Conservation (phyloP, 2,888 invertebrate genomes). For the Himalopsyche tibetana region DNA sequence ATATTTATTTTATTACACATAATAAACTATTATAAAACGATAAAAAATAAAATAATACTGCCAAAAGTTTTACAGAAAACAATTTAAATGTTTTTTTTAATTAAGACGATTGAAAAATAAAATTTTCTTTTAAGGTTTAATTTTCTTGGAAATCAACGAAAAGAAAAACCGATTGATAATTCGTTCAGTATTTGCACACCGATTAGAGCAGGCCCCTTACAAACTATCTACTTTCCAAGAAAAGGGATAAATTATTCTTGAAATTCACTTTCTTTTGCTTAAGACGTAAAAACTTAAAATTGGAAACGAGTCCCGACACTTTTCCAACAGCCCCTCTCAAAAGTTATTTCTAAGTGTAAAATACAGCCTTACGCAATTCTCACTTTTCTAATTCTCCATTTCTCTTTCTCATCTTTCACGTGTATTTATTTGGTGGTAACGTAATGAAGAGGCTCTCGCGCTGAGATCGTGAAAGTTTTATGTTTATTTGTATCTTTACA, state of each 20-base stretch:
- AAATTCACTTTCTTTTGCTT: slow-evolving; percentile 37
- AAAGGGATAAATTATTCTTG: slow-evolving; percentile 29
- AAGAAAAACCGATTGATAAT: neutral
- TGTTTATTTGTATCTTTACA: too few species aligned
- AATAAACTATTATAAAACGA: too few species aligned
- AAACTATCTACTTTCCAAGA: slow-evolving; percentile 28
- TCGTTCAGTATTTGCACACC: slow-evolving; percentile 41
- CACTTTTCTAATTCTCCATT: neutral
- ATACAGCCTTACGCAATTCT: slow-evolving; percentile 16
- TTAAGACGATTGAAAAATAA: too few species aligned
- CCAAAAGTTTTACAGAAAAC: too few species aligned
- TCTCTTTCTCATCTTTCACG: neutral
- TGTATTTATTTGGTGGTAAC: slow-evolving; percentile 39
- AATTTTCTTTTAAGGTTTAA: too few species aligned
- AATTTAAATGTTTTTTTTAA: too few species aligned
- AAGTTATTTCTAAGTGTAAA: slow-evolving; percentile 40
- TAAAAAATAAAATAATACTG: too few species aligned
- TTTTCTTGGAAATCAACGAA: neutral
- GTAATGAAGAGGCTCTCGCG: slow-evolving; percentile 21
- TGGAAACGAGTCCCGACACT: slow-evolving; percentile 27
- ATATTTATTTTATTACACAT: too few species aligned
- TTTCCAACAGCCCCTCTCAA: neutral
- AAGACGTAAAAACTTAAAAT: slow-evolving; percentile 43
- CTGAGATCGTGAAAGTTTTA: neutral
- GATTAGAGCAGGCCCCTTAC: neutral